A percentile compares a stretch with the other conserved stretches of the same genome.
Conservation (phyloP, 2,113 vertebrate genomes). For the Pontoporia blainvillei region DNA sequence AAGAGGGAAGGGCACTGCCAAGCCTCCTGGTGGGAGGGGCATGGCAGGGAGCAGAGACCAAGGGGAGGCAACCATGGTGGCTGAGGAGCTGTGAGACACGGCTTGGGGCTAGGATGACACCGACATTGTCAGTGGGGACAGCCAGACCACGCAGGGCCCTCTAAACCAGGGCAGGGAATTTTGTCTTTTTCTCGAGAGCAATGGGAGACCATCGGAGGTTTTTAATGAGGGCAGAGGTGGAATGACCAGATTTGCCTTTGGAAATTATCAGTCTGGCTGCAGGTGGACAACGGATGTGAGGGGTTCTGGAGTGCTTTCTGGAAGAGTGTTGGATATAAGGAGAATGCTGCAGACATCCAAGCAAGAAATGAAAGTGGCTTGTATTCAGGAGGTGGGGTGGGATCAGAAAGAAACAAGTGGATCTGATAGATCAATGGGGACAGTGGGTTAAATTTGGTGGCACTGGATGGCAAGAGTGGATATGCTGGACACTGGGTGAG, state of each 20-base stretch:
- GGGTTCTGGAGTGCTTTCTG: background rate
- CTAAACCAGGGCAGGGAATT: background rate
- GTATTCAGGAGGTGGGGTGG: background rate
- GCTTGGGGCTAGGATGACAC: fast-evolving
- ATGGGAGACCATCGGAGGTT: background rate
- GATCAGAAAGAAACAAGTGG: background rate
- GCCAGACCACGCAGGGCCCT: fast-evolving
- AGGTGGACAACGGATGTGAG: fast-evolving
- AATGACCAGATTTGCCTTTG: background rate
- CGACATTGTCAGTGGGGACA: background rate
- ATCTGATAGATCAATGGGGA: background rate
- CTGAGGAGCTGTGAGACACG: background rate
- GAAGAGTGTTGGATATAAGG: background rate
- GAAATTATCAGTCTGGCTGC: background rate
- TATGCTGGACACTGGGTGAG: background rate
- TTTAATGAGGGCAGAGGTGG: background rate
- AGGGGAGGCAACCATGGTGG: background rate
- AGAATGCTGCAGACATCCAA: background rate
- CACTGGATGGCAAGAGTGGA: background rate
- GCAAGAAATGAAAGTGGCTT: background rate
- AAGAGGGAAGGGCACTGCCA: background rate
- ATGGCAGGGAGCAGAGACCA: background rate
- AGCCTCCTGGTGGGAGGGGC: background rate
- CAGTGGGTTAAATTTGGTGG: background rate
- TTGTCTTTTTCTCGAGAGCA: background rate